Base-by-base conservation (phyloP, 2,113 vertebrate species). In the Halcyon senegalensis region DNA sequence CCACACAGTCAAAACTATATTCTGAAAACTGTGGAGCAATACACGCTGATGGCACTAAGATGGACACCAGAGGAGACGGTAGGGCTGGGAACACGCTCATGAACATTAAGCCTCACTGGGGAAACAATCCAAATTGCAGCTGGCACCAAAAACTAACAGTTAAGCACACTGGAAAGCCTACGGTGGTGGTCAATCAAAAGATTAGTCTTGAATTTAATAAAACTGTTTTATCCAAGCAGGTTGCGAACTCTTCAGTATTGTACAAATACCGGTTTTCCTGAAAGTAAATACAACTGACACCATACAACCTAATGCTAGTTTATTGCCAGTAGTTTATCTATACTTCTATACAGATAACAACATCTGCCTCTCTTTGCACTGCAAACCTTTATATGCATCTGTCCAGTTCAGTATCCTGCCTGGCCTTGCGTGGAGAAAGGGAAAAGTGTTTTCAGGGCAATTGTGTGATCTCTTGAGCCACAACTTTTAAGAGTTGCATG, bases 401-500 rank as follows among this genome's bases (percentile, higher is more conserved):
- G 17, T 18, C n/a, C 8, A 43, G 33, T 37, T 74, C 60, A 50
- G 51, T 37, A 30, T 8, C 19, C 55, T 41, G 50, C 28, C 41
- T 18, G 13, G 10, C 4, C 25, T n/a, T 12, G 8, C 3, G 6
- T 1, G 1, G 13, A 87, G 46, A 87, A 67, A 68, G 31, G 8
- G 1, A 56, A 5, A 84, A 41, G 16, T 16, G 23, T 56, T 50
- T 70, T 41, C 73, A 70, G 35, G 28, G 30, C 37, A 80, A 50
- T 1, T 24, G 2, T 41, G 16, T 37, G 9, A 73, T 48, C 10
- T 50, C 48, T 67, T 27, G 11, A 84, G n/a, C 41, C 28, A 41
- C 0, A 3, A 48, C 30, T 87, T 44, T 73, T n/a, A 68, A 25
- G 16, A 74, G 16, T 1, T n/a, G 28, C 0, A 0, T 1, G 1